Evolutionary conservation across 2,888 invertebrate species (phyloP).

Genomic region (Anoncus sp.): DNA sequence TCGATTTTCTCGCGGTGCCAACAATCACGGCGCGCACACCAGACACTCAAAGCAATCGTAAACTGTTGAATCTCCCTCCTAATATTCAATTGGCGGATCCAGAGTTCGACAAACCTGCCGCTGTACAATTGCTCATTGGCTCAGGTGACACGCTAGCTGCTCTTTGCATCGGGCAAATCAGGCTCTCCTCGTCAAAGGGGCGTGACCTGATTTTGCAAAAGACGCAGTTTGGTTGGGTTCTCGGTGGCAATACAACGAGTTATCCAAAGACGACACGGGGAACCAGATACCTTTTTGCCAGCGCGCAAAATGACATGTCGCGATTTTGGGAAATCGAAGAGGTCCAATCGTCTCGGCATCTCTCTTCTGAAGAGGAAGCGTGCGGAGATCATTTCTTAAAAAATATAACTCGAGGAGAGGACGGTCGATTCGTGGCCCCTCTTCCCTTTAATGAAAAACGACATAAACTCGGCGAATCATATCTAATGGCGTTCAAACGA

Average conservation of each 20-base stretch:
- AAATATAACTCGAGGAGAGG: conserved; percentile 30
- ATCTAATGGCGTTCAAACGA: conserved; percentile 34
- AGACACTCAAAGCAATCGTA: conserved; percentile 3
- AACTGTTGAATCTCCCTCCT: background rate
- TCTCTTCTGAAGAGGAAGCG: conserved; percentile 25
- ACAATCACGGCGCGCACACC: conserved; percentile 24
- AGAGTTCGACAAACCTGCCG: conserved; percentile 45
- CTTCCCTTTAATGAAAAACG: conserved; percentile 50
- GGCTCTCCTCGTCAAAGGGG: conserved; percentile 4
- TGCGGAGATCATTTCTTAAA: conserved; percentile 45
- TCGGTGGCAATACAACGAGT: conserved; percentile 35
- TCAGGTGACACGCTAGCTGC: background rate
- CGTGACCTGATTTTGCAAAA: conserved; percentile 49
- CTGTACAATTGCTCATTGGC: conserved; percentile 44
- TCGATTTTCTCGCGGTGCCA: conserved; percentile 41
- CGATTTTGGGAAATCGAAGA: conserved; percentile 56
- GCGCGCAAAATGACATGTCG: conserved; percentile 1
- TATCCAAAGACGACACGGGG: background rate
- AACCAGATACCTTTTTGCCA: background rate
- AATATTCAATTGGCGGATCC: conserved; percentile 44
- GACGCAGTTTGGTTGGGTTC: conserved; percentile 59
- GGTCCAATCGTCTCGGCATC: background rate
- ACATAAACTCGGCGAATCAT: conserved; percentile 45
- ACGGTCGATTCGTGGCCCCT: conserved; percentile 53
- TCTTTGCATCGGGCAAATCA: conserved; percentile 47